These are phyloP conservation scores for Coccyzus lansbergi DNA, from an alignment of 2,797 vertebrate genomes.

Conservation along the genomic window DNA sequence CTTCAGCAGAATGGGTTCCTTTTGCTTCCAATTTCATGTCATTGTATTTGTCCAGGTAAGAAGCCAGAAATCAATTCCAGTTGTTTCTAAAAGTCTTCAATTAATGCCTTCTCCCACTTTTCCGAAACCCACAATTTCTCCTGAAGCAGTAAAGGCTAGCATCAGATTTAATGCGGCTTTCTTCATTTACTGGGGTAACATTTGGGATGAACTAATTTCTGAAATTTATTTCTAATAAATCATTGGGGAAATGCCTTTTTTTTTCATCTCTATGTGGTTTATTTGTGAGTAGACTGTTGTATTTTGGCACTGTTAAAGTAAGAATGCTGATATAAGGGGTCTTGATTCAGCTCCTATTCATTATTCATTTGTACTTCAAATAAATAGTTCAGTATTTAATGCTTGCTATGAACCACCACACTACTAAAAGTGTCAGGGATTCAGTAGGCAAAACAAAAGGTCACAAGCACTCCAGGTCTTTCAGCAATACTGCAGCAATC, in stretches of 20 bases:
- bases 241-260: neutral
- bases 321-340: neutral
- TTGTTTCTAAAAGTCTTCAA: neutral
- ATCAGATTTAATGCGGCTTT: neutral
- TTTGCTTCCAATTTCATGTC: neutral
- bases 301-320: neutral
- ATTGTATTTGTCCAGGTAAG: neutral
- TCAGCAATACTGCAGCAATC: neutral
- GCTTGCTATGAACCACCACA: neutral
- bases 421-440: neutral
- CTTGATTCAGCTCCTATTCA: neutral
- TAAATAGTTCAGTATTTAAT: neutral
- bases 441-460: slow-evolving; percentile 24
- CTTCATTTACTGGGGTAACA: neutral
- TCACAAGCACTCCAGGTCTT: neutral
- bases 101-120: neutral
- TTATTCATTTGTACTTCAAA: neutral
- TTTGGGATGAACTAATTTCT: neutral
- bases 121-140: neutral
- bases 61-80: neutral
- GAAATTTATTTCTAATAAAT: neutral
- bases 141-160: neutral
- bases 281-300: neutral
- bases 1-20: neutral
- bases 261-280: neutral